phyloP scores from a whole-genome alignment of 2,888 invertebrate species.

The Cecidostiba fungosa region DNA sequence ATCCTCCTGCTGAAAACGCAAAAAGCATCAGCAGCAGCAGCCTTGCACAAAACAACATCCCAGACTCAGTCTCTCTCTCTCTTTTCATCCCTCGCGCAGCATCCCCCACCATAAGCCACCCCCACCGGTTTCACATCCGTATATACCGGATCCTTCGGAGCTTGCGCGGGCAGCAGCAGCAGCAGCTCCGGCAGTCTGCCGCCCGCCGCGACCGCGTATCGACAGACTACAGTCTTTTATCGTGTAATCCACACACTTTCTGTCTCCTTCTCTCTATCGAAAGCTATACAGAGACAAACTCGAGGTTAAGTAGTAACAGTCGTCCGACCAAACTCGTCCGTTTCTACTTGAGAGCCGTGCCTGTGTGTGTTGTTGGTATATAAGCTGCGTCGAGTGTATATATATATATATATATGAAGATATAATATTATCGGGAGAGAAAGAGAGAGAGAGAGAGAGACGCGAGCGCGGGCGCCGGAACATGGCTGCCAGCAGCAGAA shows the following conservation, averaged over 20 bases:
- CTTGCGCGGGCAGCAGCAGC: slow-evolving; percentile 40
- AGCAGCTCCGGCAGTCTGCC: slow-evolving; percentile 32
- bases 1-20: slow-evolving; percentile 6
- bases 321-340: neutral
- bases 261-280: too few relatives aligned
- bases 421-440: too few relatives aligned
- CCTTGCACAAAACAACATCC: neutral
- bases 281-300: neutral
- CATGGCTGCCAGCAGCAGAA: neutral
- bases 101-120: neutral
- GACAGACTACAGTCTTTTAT: neutral
- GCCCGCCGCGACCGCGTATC: slow-evolving; percentile 26
- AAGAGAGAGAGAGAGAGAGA: neutral
- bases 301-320: slow-evolving; percentile 13
- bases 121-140: neutral
- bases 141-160: slow-evolving; percentile 42
- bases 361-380: too few relatives aligned
- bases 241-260: neutral
- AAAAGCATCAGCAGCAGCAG: slow-evolving; percentile 1
- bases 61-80: slow-evolving; percentile 11
- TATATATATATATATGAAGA: too few relatives aligned
- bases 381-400: too few relatives aligned
- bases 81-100: neutral
- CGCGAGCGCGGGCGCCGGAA: neutral
- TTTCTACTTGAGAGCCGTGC: neutral